Conservation (phyloP, 2,113 vertebrate species). For the Triplophysa tibetana region DNA sequence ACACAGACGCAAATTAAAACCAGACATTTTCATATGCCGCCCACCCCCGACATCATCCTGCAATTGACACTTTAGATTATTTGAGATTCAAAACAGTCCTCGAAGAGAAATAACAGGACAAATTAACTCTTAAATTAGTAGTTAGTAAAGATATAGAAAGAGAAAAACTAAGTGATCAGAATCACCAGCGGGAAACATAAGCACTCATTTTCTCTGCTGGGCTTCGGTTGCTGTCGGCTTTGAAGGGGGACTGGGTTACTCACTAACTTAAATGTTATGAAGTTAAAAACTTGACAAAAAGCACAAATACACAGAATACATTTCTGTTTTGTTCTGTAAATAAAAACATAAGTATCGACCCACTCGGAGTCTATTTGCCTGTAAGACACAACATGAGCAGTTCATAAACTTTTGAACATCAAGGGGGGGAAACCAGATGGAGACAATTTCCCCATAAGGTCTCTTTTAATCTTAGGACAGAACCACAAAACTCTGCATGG, state of each 20-base stretch:
- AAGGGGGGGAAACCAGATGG: conserved; percentile 58
- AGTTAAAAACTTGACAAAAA: not conserved
- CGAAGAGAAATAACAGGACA: conserved; percentile 27
- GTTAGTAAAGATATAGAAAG: conserved; percentile 17
- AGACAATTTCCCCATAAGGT: conserved; percentile 58
- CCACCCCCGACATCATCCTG: conserved; percentile 45
- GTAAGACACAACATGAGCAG: conserved; percentile 42
- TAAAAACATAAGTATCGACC: not conserved
- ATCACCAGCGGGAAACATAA: not conserved
- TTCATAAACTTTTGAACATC: conserved; percentile 47
- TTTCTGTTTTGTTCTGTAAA: not conserved
- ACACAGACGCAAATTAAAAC: conserved; percentile 67
- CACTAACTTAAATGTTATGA: not conserved
- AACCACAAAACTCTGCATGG: conserved; percentile 59
- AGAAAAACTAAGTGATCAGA: not conserved
- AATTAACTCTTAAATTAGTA: not conserved
- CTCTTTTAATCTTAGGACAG: conserved; percentile 56
- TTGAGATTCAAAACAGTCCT: conserved; percentile 41
- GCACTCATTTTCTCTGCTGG: not conserved
- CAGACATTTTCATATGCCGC: conserved; percentile 52
- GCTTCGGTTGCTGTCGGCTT: not conserved
- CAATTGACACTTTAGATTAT: conserved; percentile 35
- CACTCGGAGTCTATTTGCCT: conserved; percentile 14
- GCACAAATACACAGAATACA: not conserved
- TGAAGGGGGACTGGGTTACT: not conserved